Base-by-base conservation (phyloP, 2,888 invertebrate genomes). In the Syrista parreyssii region DNA sequence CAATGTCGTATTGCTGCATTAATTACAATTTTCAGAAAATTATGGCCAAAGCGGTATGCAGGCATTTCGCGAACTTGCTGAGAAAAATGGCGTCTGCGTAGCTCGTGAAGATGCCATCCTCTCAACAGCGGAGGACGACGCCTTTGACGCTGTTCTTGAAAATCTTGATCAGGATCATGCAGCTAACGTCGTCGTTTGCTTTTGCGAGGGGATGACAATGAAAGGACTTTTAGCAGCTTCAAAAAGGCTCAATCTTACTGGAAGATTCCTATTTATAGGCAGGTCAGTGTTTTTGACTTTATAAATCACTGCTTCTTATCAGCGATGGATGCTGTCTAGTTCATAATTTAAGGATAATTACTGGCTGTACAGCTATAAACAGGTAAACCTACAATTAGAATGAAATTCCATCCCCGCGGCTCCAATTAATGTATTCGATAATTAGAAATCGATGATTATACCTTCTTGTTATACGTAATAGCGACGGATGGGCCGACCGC, bases 401-500 rank as follows among this genome's bases (percentile, higher is more conserved):
- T 55, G 55, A 23, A 55, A 55, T 55, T 55, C 9, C 23, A 23
- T 23, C 55, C 23, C 55, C 9, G 23, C 55, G 55, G 55, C 55
- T 23, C 55, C 55, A 55, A 55, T 55, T 55, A 55, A 23, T 55
- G 9, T 55, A 9, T 23, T 55, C 55, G 55, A 23, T 55, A 55
- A 55, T 55, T 55, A 55, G 55, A 55, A 55, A 55, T 55, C 23
- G 55, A 23, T 55, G 33, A 68, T 31, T 33, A 15, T 55, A 71
- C 6, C 79, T 31, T 89, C 55, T 55, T 55, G 23, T 23, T 55
- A 55, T 55, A 55, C 55, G 55, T 23, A 89, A 31, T 89, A 95
- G 95, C 90, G 96, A 96, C 90, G 96, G 96, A 78, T 96, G 96
- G 96, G 95, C 95, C 0, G 96, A 96, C 90, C 92, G 96, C 74